A percentile compares a stretch with the other conserved stretches of the same genome.
These are phyloP conservation scores for Alectoris magna DNA, from an alignment of 2,797 vertebrate species.

Conservation along the genomic window DNA sequence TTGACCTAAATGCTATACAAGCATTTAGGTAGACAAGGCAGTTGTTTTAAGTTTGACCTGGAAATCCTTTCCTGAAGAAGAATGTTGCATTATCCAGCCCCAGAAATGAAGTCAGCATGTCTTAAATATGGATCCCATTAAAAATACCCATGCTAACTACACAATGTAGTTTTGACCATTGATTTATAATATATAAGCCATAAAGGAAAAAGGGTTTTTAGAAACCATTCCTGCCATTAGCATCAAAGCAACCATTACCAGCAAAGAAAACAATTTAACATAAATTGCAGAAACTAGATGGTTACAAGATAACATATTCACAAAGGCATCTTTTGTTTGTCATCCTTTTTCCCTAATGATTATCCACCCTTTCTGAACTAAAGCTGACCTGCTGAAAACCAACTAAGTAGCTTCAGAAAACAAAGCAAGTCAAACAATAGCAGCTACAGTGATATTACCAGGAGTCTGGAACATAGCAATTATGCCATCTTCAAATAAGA, in stretches of 20 bases:
- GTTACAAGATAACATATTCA: not conserved
- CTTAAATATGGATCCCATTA: not conserved
- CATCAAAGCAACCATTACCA: not conserved
- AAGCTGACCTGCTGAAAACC: not conserved
- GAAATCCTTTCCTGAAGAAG: not conserved
- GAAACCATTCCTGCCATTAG: not conserved
- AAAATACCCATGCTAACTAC: not conserved
- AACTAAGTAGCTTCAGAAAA: not conserved
- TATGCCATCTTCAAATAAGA: not conserved
- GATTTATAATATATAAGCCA: not conserved
- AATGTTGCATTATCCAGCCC: not conserved
- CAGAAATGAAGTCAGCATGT: not conserved
- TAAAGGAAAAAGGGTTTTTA: not conserved
- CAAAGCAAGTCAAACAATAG: not conserved
- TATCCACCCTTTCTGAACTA: not conserved
- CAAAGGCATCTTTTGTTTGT: not conserved
- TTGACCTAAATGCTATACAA: not conserved
- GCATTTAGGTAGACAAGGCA: not conserved
- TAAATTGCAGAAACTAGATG: not conserved
- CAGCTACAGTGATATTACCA: accelerated
- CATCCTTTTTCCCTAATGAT: not conserved
- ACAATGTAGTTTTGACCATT: not conserved
- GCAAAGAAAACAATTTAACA: not conserved
- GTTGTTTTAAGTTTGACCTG: not conserved
- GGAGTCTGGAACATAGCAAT: not conserved